Evolutionary conservation across 2,888 invertebrate genomes (phyloP).

Genomic region (Galeopsomyia nigrocyanea): DNA sequence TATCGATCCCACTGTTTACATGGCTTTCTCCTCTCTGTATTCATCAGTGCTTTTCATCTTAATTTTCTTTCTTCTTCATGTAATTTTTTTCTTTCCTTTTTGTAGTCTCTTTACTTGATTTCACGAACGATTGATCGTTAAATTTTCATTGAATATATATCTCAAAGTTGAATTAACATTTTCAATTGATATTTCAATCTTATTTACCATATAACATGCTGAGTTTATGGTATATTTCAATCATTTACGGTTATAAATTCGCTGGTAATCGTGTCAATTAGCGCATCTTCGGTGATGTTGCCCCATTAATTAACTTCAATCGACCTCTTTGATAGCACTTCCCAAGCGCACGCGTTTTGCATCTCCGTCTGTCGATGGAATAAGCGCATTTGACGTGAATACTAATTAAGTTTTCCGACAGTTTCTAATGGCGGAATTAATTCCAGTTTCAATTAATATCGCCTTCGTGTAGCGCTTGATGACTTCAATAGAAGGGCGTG

Average conservation of each 20-base stretch:
- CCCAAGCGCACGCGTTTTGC: neutral
- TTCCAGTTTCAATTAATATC: conserved; percentile 30
- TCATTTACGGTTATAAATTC: too few relatives aligned
- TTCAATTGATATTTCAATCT: too few relatives aligned
- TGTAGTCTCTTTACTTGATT: neutral
- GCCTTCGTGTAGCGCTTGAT: conserved; percentile 18
- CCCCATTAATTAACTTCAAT: too few relatives aligned
- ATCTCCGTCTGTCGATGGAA: conserved; percentile 18
- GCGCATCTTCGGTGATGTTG: too few relatives aligned
- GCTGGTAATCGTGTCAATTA: too few relatives aligned
- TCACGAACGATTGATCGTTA: too few relatives aligned
- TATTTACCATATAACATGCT: too few relatives aligned
- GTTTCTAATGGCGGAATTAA: conserved; percentile 28
- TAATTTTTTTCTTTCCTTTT: neutral
- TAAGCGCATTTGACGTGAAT: conserved; percentile 9
- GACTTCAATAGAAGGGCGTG: neutral
- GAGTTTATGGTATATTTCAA: too few relatives aligned
- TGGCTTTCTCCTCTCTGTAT: conserved; percentile 2
- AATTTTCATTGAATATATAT: too few relatives aligned
- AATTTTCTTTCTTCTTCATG: neutral
- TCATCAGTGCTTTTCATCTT: neutral
- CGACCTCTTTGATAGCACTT: too few relatives aligned
- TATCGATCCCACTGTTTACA: neutral
- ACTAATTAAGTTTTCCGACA: conserved; percentile 34
- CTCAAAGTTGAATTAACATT: too few relatives aligned